Base-by-base conservation (phyloP, 30 jellyfish, hydroid and myxozoan genomes). In the Sanderia malayensis region DNA sequence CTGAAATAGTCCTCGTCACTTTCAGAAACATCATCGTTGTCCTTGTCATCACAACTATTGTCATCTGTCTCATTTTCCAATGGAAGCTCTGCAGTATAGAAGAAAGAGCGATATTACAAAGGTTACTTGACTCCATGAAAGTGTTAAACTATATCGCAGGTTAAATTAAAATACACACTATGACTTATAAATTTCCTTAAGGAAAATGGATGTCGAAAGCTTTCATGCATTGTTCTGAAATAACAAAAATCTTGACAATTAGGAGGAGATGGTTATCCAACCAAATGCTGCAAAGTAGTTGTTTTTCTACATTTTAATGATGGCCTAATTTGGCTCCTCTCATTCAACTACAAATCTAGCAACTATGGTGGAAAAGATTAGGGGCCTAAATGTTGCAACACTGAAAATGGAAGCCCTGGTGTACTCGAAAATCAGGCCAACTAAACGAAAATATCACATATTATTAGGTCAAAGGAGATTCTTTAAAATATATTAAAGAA, bases 31-130 rank as follows among this genome's bases (percentile, higher is more conserved):
- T 61, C 49, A 20, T 24, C 73, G 15, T 25, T 15, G 32, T 28
- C 73, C 2, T 61, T 19, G 19, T 31, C 32, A 28, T 24, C 73
- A 61, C 47, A 4, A 24, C 57, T 61, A 7, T 53, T 19, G 7
- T 53, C 67, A 53, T 53, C 67, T 4, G 67, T 7, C 31, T 53
- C 67, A n/a, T 53, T 24, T 61, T 61, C 73, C 21, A 31, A 61
- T 61, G 73, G 21, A 61, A 37, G 52, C 52, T 37, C 52, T 37
- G 6, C 13, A 37, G 52, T 37, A 37, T 37, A 37, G 10, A 37
- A 37, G 52, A 37, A 37, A 37, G 13, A 37, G 13, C 52, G 52
- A 37, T 6, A 37, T 37, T 37, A 37, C 52, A 37, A 37, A 37
- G 52, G 52, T 37, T 37, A 37, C 52, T 37, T 37, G 52, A 37